Evolutionary conservation across 2,888 invertebrate species (phyloP).

Genomic region (Hanleya hanleyi): DNA sequence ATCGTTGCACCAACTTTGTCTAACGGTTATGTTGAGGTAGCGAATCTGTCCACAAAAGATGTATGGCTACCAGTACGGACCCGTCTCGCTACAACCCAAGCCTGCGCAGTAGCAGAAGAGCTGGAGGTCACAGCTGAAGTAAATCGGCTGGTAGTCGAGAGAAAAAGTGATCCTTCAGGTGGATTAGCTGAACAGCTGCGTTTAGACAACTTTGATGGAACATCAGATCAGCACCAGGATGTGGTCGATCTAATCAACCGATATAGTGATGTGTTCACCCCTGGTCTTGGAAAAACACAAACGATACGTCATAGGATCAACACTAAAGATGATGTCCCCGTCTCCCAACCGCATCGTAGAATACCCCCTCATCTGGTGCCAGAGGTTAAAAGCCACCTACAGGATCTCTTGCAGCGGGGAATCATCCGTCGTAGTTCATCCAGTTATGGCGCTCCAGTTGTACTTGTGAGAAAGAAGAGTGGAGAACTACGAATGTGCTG

Average conservation of each 20-base stretch:
- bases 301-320: background rate
- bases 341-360: background rate
- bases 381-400: background rate
- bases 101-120: background rate
- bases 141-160: background rate
- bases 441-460: background rate
- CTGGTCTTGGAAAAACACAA: background rate
- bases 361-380: background rate
- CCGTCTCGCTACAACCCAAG: background rate
- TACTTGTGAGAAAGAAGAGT: background rate
- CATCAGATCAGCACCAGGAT: background rate
- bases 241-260: background rate
- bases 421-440: background rate
- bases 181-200: no score
- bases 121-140: background rate
- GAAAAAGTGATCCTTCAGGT: background rate
- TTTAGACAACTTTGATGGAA: background rate
- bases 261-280: background rate
- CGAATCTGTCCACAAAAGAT: background rate
- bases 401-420: background rate
- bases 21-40: background rate
- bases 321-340: background rate
- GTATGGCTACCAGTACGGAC: background rate
- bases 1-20: background rate
- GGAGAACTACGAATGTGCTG: background rate